phyloP scores from a whole-genome alignment of 2,113 vertebrate species.

The Lethenteron camtschaticum region DNA sequence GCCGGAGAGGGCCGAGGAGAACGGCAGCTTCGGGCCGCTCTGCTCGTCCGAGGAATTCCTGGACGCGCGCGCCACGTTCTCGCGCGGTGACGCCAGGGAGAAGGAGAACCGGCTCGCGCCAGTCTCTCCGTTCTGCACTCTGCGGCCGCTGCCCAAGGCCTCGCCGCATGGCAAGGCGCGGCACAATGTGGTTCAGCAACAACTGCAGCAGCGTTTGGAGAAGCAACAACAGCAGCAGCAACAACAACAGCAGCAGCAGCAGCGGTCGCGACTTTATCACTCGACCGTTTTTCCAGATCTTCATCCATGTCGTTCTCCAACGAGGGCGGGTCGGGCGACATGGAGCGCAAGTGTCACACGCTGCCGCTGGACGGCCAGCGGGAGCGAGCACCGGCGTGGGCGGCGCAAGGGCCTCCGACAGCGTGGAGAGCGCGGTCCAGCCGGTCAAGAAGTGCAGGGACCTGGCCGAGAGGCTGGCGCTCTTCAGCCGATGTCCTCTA shows the following conservation, averaged over 20 bases:
- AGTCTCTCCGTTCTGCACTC: too few relatives aligned
- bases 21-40: constrained; percentile 4
- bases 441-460: constrained; percentile 54
- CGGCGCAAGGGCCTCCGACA: constrained; percentile 37
- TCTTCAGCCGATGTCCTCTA: constrained; percentile 19
- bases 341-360: constrained; percentile 60
- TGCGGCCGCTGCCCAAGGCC: constrained; percentile 40
- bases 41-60: background rate
- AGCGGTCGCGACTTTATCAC: constrained; percentile 28
- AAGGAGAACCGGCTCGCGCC: too few relatives aligned
- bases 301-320: constrained; percentile 31
- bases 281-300: constrained; percentile 49
- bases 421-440: constrained; percentile 47
- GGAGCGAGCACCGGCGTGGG: constrained; percentile 44
- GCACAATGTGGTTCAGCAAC: constrained; percentile 25
- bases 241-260: constrained; percentile 26
- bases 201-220: constrained; percentile 25
- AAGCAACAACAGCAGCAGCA: constrained; percentile 17
- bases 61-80: too few relatives aligned
- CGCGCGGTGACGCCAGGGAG: too few relatives aligned
- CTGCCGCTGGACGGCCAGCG: constrained; percentile 57
- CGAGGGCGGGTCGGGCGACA: constrained; percentile 28
- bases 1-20: constrained; percentile 21
- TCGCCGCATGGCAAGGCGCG: constrained; percentile 38
- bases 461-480: constrained; percentile 7